A percentile compares a stretch with the other conserved stretches of the same genome.
phyloP scores from a whole-genome alignment of 2,113 vertebrate genomes.

The Urocolius indicus region DNA sequence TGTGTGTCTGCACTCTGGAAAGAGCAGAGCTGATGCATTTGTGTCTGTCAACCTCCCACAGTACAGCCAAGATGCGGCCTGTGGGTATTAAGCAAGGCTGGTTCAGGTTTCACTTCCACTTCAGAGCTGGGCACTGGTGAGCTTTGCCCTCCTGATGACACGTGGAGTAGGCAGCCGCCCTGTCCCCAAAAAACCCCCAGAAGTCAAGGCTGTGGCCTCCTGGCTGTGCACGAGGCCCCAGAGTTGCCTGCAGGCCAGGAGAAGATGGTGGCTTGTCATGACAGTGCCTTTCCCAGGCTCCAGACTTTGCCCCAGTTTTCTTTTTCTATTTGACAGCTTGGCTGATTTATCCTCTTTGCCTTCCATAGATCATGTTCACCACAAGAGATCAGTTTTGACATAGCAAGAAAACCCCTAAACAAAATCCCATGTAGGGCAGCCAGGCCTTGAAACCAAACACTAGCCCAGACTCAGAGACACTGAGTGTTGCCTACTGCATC shows the following conservation, averaged over 20 bases:
- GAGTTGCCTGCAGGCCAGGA: not conserved
- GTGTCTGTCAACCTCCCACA: not conserved
- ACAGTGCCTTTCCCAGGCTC: not conserved
- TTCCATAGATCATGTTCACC: not conserved
- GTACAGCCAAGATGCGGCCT: not conserved
- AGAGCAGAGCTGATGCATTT: not conserved
- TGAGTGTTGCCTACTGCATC: not conserved
- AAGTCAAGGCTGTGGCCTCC: accelerated
- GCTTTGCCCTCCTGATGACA: not conserved
- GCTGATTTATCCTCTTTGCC: not conserved
- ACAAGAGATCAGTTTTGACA: constrained; percentile 5
- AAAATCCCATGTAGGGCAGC: not conserved
- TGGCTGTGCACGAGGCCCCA: not conserved
- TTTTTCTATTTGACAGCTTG: not conserved
- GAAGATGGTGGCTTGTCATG: not conserved
- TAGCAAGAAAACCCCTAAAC: not conserved
- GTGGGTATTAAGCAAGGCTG: not conserved
- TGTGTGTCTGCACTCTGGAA: not conserved
- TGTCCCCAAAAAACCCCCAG: not conserved
- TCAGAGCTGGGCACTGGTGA: not conserved
- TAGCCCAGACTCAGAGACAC: not conserved
- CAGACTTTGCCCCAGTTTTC: not conserved
- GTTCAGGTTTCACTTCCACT: not conserved
- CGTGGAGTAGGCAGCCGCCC: not conserved
- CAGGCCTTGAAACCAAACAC: constrained; percentile 9